phyloP scores from a whole-genome alignment of 1,140 invertebrate species.

The Meteorus sp. region DNA sequence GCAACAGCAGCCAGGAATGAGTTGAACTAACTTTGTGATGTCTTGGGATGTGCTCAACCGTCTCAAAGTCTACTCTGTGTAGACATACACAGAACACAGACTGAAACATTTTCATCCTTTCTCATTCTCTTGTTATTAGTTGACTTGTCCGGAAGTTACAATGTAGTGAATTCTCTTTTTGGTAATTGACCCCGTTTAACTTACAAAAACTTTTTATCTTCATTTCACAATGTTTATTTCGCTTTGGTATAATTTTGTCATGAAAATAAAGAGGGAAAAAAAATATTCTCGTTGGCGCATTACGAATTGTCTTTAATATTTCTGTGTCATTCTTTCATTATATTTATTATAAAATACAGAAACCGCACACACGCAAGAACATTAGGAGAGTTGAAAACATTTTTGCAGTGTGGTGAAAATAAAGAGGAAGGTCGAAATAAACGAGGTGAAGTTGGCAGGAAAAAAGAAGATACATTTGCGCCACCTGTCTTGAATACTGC shows the following conservation, averaged over 20 bases:
- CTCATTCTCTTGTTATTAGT: background rate
- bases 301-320: too few species aligned
- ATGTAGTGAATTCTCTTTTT: background rate
- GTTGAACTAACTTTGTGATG: background rate
- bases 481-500: conserved; percentile 41
- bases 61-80: background rate
- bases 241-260: background rate
- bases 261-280: conserved; percentile 31
- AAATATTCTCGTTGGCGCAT: too few species aligned
- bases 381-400: too few species aligned
- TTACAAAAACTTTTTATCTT: background rate
- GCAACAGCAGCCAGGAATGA: background rate
- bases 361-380: too few species aligned
- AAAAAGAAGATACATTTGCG: conserved; percentile 45
- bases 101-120: background rate
- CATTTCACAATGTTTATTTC: background rate
- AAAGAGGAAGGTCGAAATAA: conserved; percentile 30
- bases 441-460: conserved; percentile 30
- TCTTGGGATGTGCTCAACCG: background rate
- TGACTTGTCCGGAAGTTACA: background rate
- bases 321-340: too few species aligned
- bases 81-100: too few species aligned
- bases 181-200: background rate
- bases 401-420: too few species aligned
- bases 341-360: too few species aligned